Evolutionary conservation across 2,888 invertebrate genomes (phyloP).

Genomic region (Alcis repandata): DNA sequence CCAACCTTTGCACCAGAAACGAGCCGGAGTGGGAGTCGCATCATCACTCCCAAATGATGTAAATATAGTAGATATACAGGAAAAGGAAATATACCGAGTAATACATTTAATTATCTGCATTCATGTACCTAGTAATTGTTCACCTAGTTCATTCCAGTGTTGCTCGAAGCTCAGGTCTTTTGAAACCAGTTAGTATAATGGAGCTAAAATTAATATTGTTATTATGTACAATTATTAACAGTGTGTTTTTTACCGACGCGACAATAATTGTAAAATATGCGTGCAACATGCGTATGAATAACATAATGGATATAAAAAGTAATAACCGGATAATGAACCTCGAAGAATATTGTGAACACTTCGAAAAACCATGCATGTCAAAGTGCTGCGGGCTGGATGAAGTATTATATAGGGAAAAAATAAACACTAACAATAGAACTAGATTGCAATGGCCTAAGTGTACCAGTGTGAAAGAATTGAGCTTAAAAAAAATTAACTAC

Average conservation of each 20-base stretch:
- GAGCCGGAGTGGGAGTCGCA: too few relatives aligned
- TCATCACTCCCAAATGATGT: too few relatives aligned
- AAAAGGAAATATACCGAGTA: too few relatives aligned
- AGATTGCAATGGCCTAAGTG: neutral
- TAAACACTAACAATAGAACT: neutral
- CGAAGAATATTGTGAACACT: neutral
- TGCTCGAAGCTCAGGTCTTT: neutral
- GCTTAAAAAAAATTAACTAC: neutral
- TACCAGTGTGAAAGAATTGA: neutral
- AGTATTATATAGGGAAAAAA: neutral
- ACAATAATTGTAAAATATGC: neutral
- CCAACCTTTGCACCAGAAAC: too few relatives aligned
- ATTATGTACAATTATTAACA: neutral
- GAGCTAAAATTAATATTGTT: neutral
- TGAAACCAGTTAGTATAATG: neutral
- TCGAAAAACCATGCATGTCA: neutral
- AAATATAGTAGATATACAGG: too few relatives aligned
- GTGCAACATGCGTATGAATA: neutral
- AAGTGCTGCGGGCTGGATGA: neutral
- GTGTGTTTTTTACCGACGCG: neutral
- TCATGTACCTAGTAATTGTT: too few relatives aligned
- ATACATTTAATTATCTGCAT: too few relatives aligned
- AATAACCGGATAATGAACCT: neutral
- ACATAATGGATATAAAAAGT: neutral
- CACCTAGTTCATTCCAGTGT: neutral